phyloP scores from a whole-genome alignment of 1,140 invertebrate species.

The Steinernema khuongi region DNA sequence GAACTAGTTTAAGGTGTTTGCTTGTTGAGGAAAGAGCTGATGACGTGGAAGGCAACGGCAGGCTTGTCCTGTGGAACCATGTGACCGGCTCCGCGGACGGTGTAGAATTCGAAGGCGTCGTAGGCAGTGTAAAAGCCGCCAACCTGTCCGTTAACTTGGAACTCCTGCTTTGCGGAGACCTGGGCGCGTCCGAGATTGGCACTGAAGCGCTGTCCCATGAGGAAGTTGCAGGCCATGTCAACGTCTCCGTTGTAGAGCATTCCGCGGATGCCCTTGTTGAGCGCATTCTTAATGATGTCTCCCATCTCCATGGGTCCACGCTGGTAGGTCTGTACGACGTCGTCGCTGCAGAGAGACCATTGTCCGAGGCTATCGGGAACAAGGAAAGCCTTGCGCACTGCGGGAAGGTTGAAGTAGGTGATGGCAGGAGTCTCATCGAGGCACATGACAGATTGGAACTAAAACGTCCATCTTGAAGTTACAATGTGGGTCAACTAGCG shows the following conservation, averaged over 20 bases:
- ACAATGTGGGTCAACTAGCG: neutral
- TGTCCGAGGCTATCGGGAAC: constrained; percentile 26
- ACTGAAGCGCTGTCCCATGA: constrained; percentile 48
- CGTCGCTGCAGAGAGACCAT: constrained; percentile 37
- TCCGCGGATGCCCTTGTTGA: constrained; percentile 38
- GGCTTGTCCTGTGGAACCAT: constrained; percentile 64
- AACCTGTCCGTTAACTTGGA: constrained; percentile 32
- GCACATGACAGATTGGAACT: constrained; percentile 28
- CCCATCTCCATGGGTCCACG: constrained; percentile 28
- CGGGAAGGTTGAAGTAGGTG: constrained; percentile 29
- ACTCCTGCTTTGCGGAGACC: constrained; percentile 24
- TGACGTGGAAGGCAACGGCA: constrained; percentile 59
- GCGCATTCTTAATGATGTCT: constrained; percentile 24
- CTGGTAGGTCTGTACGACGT: constrained; percentile 28
- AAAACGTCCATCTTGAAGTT: neutral
- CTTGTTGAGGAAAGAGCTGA: constrained; percentile 52
- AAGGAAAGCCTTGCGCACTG: constrained; percentile 32
- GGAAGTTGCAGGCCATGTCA: constrained; percentile 64
- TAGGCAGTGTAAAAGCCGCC: constrained; percentile 32
- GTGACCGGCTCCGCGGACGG: constrained; percentile 62
- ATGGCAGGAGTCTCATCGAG: constrained; percentile 36
- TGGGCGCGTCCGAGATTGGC: constrained; percentile 31
- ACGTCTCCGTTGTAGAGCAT: constrained; percentile 65
- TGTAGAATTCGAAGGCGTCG: constrained; percentile 26
- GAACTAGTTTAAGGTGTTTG: too few relatives aligned